Evolutionary conservation across 2,888 invertebrate genomes (phyloP).

Genomic region (Neocrepidodera transversa): DNA sequence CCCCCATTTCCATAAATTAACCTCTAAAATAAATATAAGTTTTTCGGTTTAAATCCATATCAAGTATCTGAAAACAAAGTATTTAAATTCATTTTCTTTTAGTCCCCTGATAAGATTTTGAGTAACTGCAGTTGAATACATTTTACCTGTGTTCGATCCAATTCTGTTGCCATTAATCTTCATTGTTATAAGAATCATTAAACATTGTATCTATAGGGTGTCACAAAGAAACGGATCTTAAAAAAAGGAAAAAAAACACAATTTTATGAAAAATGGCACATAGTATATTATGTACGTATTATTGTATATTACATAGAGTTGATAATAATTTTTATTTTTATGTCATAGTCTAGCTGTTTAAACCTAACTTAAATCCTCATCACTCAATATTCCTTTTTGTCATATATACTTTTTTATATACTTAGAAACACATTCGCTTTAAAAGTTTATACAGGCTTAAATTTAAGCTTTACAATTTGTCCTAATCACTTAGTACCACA

Average conservation of each 20-base stretch:
- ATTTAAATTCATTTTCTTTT: no score
- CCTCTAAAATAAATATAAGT: no score
- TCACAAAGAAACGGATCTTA: no score
- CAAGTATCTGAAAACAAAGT: no score
- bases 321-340: slow-evolving; percentile 58
- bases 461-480: slow-evolving; percentile 58
- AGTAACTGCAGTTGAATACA: no score
- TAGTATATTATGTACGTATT: slow-evolving; percentile 63
- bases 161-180: no score
- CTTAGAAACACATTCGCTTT: slow-evolving; percentile 60
- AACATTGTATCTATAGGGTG: no score
- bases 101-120: no score
- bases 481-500: slow-evolving; percentile 52
- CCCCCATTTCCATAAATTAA: no score
- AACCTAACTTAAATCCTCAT: slow-evolving; percentile 60
- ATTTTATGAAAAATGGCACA: slow-evolving; percentile 61
- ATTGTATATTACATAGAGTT: slow-evolving; percentile 63
- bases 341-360: slow-evolving; percentile 60
- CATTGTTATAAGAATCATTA: no score
- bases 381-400: slow-evolving; percentile 59
- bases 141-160: no score
- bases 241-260: slow-evolving; percentile 43
- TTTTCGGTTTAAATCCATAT: no score
- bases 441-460: slow-evolving; percentile 58
- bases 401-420: slow-evolving; percentile 60